Evolutionary conservation across 1,140 invertebrate genomes (phyloP).

Genomic region (Drosophila neocordata): DNA sequence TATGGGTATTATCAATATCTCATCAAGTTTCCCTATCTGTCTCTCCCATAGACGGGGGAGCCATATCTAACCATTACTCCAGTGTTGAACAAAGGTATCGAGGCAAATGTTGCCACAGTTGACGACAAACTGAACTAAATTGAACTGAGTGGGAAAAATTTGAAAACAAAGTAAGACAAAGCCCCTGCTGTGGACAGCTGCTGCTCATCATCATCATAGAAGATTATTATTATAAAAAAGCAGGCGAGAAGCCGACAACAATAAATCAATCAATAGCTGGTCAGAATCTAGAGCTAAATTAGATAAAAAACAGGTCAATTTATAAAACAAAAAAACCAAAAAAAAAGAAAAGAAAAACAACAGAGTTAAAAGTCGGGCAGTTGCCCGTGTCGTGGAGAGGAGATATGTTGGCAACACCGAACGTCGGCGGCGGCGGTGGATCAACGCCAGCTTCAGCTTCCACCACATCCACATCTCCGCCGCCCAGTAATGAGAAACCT

Average conservation of each 20-base stretch:
- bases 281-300: slow-evolving; percentile 1
- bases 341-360: not conserved
- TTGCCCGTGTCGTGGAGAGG: slow-evolving; percentile 4
- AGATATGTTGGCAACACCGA: slow-evolving; percentile 53
- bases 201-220: slow-evolving; percentile 6
- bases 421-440: slow-evolving; percentile 10
- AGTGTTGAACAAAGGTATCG: not conserved
- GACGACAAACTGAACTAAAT: slow-evolving; percentile 31
- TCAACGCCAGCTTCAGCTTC: slow-evolving; percentile 22
- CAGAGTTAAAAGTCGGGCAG: slow-evolving; percentile 1
- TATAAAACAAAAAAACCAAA: not conserved
- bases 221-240: slow-evolving; percentile 3
- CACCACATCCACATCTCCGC: slow-evolving; percentile 17
- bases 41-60: not conserved
- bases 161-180: slow-evolving; percentile 3
- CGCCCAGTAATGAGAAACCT: slow-evolving; percentile 30
- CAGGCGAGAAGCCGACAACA: not conserved
- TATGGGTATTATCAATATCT: slow-evolving; percentile 9
- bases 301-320: not conserved
- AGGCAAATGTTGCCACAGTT: slow-evolving; percentile 13
- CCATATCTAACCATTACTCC: not conserved
- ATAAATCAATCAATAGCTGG: slow-evolving; percentile 19
- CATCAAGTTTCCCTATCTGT: slow-evolving; percentile 3
- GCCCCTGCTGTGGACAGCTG: slow-evolving; percentile 17
- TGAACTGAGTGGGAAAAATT: slow-evolving; percentile 15